phyloP scores from a whole-genome alignment of 2,113 vertebrate species.

The Zootoca vivipara region DNA sequence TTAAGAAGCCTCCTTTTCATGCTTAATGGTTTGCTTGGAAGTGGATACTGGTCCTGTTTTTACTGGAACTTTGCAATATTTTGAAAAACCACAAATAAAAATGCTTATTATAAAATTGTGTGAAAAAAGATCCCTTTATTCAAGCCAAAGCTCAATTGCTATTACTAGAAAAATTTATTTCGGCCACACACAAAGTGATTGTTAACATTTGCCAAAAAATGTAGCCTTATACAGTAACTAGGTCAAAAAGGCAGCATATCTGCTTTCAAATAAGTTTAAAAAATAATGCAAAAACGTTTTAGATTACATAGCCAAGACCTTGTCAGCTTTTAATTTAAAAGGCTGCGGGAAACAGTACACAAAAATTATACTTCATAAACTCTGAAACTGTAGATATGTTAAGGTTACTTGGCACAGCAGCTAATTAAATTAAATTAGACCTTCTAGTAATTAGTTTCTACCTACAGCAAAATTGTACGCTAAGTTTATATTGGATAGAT shows the following conservation, averaged over 20 bases:
- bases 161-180: constrained; percentile 61
- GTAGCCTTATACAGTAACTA: constrained; percentile 69
- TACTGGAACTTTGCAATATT: constrained; percentile 58
- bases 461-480: constrained; percentile 57
- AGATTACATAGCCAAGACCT: constrained; percentile 61
- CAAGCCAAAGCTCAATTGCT: constrained; percentile 60
- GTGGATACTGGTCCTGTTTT: constrained; percentile 59
- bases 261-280: constrained; percentile 73
- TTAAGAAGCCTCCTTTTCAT: constrained; percentile 8
- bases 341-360: constrained; percentile 62
- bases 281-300: constrained; percentile 70
- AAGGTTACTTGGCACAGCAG: constrained; percentile 69
- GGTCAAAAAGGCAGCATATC: constrained; percentile 73
- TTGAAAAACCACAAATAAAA: constrained; percentile 69
- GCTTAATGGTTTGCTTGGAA: constrained; percentile 29
- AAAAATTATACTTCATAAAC: constrained; percentile 68
- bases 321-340: constrained; percentile 68
- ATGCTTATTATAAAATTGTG: constrained; percentile 59
- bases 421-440: constrained; percentile 70
- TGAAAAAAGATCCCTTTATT: constrained; percentile 71
- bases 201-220: constrained; percentile 76
- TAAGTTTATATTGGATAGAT: constrained; percentile 34
- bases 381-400: constrained; percentile 68
- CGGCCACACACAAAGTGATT: constrained; percentile 74
- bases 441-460: constrained; percentile 62